These are phyloP conservation scores for Drosophila tristis DNA, from an alignment of 1,140 invertebrate species.

Conservation along the genomic window DNA sequence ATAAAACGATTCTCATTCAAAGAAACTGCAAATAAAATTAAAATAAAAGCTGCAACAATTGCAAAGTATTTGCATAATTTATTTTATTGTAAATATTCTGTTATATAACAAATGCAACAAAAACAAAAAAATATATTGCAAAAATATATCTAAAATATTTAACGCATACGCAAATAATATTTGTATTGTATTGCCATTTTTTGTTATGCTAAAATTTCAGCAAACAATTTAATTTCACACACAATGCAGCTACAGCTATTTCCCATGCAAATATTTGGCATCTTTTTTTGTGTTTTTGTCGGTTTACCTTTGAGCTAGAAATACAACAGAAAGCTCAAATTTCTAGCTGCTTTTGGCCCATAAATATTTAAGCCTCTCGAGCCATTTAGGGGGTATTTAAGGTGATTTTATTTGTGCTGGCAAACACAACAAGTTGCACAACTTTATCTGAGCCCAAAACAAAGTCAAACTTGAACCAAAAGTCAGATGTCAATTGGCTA, in stretches of 20 bases:
- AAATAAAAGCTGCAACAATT: background rate
- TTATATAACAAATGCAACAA: background rate
- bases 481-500: constrained; percentile 79
- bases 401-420: constrained; percentile 23
- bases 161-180: constrained; percentile 13
- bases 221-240: constrained; percentile 14
- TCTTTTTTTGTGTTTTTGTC: constrained; percentile 8
- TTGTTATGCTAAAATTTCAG: constrained; percentile 18
- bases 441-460: constrained; percentile 11
- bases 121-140: background rate
- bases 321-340: constrained; percentile 29
- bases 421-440: constrained; percentile 28
- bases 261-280: constrained; percentile 37
- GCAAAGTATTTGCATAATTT: background rate
- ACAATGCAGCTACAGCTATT: constrained; percentile 1
- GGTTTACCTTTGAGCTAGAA: background rate
- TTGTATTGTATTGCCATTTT: constrained; percentile 9
- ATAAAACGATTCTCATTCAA: background rate
- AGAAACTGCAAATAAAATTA: no score
- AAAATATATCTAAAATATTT: background rate
- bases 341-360: constrained; percentile 22
- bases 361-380: constrained; percentile 26
- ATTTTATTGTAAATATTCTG: no score
- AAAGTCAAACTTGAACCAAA: constrained; percentile 36
- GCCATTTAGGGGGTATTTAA: constrained; percentile 32